phyloP scores from a whole-genome alignment of 2,888 invertebrate genomes.

The Eupsilia transversa region DNA sequence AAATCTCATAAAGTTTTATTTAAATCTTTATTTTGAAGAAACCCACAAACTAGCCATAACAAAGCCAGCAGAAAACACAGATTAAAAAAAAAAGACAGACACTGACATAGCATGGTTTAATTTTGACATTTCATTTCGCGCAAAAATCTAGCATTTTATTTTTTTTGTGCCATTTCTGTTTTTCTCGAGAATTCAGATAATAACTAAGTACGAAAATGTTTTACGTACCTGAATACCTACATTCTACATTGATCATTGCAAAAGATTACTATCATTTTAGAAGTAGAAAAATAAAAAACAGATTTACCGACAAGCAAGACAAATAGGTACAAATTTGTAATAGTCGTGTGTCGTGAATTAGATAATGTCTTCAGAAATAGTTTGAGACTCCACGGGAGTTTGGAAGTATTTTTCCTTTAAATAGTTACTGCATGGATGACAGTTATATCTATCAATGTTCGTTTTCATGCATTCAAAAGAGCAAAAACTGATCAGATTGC shows the following conservation, averaged over 20 bases:
- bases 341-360: not conserved
- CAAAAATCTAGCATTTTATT: constrained; percentile 10
- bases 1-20: constrained; percentile 63
- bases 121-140: constrained; percentile 21
- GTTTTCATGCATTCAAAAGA: constrained; percentile 76
- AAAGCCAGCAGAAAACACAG: constrained; percentile 31
- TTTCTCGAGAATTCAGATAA: not conserved
- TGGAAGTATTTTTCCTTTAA: constrained; percentile 76
- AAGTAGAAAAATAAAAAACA: not conserved
- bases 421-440: constrained; percentile 82
- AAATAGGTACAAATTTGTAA: too few species aligned
- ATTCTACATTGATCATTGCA: not conserved
- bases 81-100: constrained; percentile 12
- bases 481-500: constrained; percentile 81
- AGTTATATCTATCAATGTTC: constrained; percentile 74
- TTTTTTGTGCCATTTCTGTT: not conserved
- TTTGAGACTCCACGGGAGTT: constrained; percentile 37
- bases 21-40: constrained; percentile 22
- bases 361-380: not conserved
- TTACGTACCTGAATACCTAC: not conserved
- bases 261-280: not conserved
- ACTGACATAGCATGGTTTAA: not conserved
- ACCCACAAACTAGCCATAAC: constrained; percentile 40
- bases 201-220: not conserved
- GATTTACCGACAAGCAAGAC: not conserved